Evolutionary conservation across 2,888 invertebrate species (phyloP).

Genomic region (Hipparchia sbordonii): DNA sequence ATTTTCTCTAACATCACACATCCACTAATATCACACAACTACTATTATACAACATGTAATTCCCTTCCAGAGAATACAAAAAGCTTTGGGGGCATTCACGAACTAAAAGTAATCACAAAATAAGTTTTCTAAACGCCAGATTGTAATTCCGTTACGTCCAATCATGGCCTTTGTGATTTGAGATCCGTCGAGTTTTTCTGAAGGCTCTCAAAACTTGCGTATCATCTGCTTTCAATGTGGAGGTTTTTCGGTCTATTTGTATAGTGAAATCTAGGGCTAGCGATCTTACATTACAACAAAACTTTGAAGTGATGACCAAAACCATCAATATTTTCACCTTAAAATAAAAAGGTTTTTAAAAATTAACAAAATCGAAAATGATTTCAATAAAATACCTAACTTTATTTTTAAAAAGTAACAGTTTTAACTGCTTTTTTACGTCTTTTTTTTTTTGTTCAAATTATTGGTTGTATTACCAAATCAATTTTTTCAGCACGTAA

Average conservation of each 20-base stretch:
- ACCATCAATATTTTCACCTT: too few species aligned
- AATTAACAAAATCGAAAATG: too few species aligned
- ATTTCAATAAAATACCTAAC: too few species aligned
- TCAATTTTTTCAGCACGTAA: conserved; percentile 4
- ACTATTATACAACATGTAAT: not conserved
- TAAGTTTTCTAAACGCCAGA: conserved; percentile 24
- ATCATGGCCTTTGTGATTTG: conserved; percentile 24
- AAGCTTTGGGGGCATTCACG: not conserved
- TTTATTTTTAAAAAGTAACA: too few species aligned
- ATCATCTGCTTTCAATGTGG: conserved; percentile 5
- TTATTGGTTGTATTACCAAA: too few species aligned
- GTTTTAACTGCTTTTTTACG: too few species aligned
- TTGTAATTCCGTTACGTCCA: conserved; percentile 26
- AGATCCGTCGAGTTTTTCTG: conserved; percentile 21
- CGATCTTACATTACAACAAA: too few species aligned
- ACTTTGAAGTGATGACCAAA: too few species aligned
- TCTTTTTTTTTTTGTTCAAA: too few species aligned
- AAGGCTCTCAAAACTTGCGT: conserved; percentile 14
- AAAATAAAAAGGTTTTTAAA: too few species aligned
- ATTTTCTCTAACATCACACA: not conserved
- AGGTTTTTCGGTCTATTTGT: not conserved
- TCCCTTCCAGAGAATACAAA: not conserved
- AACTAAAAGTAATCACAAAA: conserved; percentile 22
- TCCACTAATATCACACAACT: too few species aligned
- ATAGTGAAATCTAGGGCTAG: not conserved